Conservation (phyloP, 2,888 invertebrate genomes). For the Anthoptus insignis region DNA sequence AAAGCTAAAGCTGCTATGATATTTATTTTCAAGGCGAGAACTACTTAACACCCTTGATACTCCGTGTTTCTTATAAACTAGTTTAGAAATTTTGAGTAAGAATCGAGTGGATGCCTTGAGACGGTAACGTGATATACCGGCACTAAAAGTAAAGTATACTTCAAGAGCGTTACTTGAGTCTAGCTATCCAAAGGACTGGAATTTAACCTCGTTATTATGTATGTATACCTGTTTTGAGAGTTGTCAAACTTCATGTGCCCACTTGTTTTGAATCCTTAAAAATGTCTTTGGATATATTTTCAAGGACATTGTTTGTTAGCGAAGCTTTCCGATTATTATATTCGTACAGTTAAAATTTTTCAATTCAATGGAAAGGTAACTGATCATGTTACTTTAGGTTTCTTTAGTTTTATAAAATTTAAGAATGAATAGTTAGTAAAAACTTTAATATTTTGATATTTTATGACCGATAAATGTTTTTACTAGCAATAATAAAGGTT, state of each 20-base stretch:
- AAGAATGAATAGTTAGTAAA: too few relatives aligned
- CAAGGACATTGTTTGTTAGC: too few relatives aligned
- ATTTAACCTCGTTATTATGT: slow-evolving; percentile 27
- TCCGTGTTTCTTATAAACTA: slow-evolving; percentile 2
- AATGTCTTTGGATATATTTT: not conserved
- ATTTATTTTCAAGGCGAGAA: not conserved
- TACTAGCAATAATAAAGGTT: too few relatives aligned
- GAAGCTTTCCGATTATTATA: too few relatives aligned
- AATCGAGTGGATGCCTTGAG: slow-evolving; percentile 17
- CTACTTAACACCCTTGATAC: not conserved
- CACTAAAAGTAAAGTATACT: slow-evolving; percentile 20
- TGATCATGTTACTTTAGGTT: too few relatives aligned
- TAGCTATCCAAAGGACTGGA: slow-evolving; percentile 31
- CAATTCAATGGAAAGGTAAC: too few relatives aligned
- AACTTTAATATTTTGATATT: too few relatives aligned
- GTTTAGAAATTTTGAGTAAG: slow-evolving; percentile 2
- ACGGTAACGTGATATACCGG: slow-evolving; percentile 12
- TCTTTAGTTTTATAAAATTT: too few relatives aligned
- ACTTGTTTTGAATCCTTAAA: slow-evolving; percentile 5
- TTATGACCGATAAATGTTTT: too few relatives aligned
- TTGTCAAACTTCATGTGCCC: slow-evolving; percentile 15
- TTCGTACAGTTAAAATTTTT: too few relatives aligned
- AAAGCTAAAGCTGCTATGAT: slow-evolving; percentile 6
- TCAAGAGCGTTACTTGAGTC: slow-evolving; percentile 17
- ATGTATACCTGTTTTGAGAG: slow-evolving; percentile 40